Conservation (phyloP, 2,113 vertebrate genomes). For the Talpa occidentalis region DNA sequence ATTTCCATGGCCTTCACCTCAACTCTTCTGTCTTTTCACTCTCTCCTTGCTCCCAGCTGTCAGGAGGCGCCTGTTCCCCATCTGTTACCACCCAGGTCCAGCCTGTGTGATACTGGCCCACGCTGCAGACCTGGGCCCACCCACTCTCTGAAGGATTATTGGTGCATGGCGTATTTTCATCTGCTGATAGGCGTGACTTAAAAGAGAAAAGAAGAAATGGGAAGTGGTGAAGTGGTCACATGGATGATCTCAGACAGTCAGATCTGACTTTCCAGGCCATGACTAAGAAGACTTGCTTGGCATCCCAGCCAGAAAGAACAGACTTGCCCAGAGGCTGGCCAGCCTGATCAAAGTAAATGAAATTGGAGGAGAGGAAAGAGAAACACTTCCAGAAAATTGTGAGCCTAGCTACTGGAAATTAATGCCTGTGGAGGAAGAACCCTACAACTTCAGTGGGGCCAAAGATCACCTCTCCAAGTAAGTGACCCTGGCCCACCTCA, state of each 20-base stretch:
- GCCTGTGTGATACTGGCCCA: not conserved
- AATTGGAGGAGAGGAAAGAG: not conserved
- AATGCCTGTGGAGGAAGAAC: not conserved
- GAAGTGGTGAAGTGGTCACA: not conserved
- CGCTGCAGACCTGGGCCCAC: not conserved
- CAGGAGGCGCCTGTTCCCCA: not conserved
- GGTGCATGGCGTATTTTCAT: not conserved
- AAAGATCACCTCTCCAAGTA: not conserved
- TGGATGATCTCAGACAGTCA: not conserved
- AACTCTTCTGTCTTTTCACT: not conserved
- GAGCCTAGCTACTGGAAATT: not conserved
- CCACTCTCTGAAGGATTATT: not conserved
- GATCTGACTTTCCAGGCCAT: not conserved
- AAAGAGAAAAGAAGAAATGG: not conserved
- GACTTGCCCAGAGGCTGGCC: not conserved
- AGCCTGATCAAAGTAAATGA: not conserved
- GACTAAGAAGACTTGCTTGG: not conserved
- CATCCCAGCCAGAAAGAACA: not conserved
- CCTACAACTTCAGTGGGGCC: not conserved
- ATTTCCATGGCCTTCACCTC: not conserved
- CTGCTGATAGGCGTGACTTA: not conserved
- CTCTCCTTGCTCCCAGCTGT: not conserved
- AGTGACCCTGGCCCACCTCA: not conserved
- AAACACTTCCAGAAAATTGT: not conserved
- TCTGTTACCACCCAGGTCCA: not conserved